Base-by-base conservation (phyloP, 1,140 invertebrate genomes). In the Ptiloglossa arizonensis region DNA sequence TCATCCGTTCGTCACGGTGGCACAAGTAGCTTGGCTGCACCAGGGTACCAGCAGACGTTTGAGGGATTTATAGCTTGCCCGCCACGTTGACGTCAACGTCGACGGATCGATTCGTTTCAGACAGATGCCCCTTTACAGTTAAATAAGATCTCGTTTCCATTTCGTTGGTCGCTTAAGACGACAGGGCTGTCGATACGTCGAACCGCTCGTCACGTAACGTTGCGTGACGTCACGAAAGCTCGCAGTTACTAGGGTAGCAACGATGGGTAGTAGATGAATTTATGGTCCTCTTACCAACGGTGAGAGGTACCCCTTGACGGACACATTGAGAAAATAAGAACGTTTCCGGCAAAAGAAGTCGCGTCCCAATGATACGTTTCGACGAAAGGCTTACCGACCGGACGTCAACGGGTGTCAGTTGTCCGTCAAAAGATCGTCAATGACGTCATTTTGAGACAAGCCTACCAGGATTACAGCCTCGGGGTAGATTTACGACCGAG, bases 1-100 rank as follows among this genome's bases (percentile, higher is more conserved):
- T 92, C 92, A 93, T 90, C 88, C 86, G 90, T 93, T 90, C 90
- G 91, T 93, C 92, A 93, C 91, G 90, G 91, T 87, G 90, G 89
- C 91, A 89, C 88, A 88, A 90, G 86, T 88, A 85, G 87, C 83
- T 87, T 87, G 77, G 74, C 70, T n/a, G 86, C 90, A 93, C 88
- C 92, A 93, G 92, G 92, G 85, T 56, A 93, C 29, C 88, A 93
- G 89, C 92, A 92, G 88, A 91, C 90, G 89, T 90, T 92, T 91
- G 91, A 92, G 90, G 89, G 87, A 93, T 92, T 92, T 92, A 93
- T 92, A 82, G 86, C 82, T 79, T 85, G 64, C 73, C 71, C 73
- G 57, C 67, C 52, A 80, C 62, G 35, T 80, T 68, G 63, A 82
- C 83, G 75, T 85, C 44, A 38, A 54, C 74, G 63, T 70, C 74